A percentile compares a stretch with the other conserved stretches of the same genome.
Evolutionary conservation across 2,888 invertebrate genomes (phyloP).

Genomic region (Meteorus colon): DNA sequence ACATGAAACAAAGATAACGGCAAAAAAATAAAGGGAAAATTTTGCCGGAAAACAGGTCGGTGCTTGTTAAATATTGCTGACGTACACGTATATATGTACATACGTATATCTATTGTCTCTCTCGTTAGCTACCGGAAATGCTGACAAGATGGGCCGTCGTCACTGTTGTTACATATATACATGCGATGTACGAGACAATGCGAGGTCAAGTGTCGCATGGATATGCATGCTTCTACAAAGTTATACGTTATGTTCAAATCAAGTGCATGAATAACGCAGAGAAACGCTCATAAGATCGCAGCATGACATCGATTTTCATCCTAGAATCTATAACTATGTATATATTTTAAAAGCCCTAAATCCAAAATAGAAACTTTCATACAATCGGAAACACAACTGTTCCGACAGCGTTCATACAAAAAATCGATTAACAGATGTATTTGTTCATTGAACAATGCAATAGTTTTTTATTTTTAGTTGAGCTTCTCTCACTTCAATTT

Average conservation of each 20-base stretch:
- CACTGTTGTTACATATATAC: background rate
- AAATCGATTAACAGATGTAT: too few species aligned
- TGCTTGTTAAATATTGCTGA: conserved; percentile 30
- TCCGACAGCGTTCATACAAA: too few species aligned
- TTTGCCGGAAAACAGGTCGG: conserved; percentile 43
- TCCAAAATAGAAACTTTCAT: background rate
- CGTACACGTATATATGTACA: background rate
- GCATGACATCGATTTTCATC: conserved; percentile 18
- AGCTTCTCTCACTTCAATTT: too few species aligned
- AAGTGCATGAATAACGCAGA: background rate
- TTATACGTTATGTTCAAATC: background rate
- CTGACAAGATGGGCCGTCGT: conserved; percentile 41
- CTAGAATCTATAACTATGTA: background rate
- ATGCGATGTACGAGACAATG: conserved; percentile 44
- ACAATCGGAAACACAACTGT: too few species aligned
- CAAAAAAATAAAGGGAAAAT: conserved; percentile 8
- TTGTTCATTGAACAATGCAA: too few species aligned
- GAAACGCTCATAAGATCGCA: background rate
- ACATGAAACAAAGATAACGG: background rate
- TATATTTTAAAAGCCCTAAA: background rate
- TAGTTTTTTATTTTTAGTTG: too few species aligned
- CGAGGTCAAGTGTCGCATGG: conserved; percentile 48
- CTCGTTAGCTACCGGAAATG: conserved; percentile 47
- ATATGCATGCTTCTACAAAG: conserved; percentile 43
- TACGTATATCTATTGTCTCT: conserved; percentile 36